Percentiles rank a stretch among this genome's conserved stretches.
Conservation (phyloP, 1,140 invertebrate genomes). For the Ceratina japonica region DNA sequence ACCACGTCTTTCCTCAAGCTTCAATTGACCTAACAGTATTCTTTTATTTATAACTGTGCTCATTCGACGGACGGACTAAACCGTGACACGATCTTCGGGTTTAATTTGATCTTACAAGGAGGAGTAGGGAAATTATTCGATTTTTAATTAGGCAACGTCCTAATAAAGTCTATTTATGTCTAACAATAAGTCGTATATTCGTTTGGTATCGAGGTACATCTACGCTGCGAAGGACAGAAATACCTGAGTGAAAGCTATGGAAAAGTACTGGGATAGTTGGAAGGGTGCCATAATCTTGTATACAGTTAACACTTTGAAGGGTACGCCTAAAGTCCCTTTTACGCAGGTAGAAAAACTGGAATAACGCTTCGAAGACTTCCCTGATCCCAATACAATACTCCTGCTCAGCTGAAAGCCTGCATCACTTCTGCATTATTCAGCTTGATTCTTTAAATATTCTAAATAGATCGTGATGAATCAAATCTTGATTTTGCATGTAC, state of each 20-base stretch:
- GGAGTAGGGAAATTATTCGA: background rate
- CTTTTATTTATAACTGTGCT: background rate
- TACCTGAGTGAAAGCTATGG: slow-evolving; percentile 46
- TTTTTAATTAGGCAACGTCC: no score
- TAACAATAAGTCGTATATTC: no score
- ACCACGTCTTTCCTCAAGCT: background rate
- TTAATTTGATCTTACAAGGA: background rate
- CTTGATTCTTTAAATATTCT: no score
- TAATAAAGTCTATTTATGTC: no score
- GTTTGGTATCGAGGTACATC: background rate
- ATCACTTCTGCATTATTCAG: no score
- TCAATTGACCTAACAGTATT: background rate
- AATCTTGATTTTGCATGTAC: background rate
- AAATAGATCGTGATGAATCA: no score
- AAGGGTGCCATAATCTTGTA: background rate
- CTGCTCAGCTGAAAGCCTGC: no score
- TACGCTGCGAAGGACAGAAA: background rate
- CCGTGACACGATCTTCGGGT: background rate
- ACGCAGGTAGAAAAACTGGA: no score
- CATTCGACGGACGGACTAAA: background rate
- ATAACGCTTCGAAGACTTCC: no score
- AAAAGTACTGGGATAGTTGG: slow-evolving; percentile 42
- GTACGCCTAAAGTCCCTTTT: no score
- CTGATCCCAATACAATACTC: no score
- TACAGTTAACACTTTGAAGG: no score